A percentile compares a stretch with the other conserved stretches of the same genome.
These are phyloP conservation scores for Mylabris phalerata DNA, from an alignment of 1,140 invertebrate genomes.

Conservation along the genomic window DNA sequence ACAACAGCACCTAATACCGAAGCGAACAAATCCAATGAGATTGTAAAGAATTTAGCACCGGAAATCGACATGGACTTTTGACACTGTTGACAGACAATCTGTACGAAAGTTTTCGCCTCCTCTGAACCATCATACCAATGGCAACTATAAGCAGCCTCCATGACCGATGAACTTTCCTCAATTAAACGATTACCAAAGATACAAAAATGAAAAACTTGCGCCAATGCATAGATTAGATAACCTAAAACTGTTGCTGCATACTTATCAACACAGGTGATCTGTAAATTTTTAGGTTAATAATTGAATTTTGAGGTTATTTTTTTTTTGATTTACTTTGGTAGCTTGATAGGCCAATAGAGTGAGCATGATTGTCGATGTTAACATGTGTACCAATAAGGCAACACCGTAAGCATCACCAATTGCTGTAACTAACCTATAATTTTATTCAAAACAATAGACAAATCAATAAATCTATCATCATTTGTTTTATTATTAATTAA, in stretches of 20 bases:
- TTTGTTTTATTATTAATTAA: background rate
- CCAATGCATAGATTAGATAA: conserved; percentile 69
- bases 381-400: conserved; percentile 73
- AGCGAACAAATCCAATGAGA: conserved; percentile 77
- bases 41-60: conserved; percentile 80
- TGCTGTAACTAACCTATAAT: conserved; percentile 61
- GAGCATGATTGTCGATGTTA: conserved; percentile 72
- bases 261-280: conserved; percentile 66
- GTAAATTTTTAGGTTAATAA: conserved; percentile 4
- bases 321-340: conserved; percentile 56
- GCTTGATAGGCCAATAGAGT: conserved; percentile 78
- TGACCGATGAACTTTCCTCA: conserved; percentile 83
- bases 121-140: conserved; percentile 84
- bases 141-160: conserved; percentile 82
- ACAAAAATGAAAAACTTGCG: conserved; percentile 77
- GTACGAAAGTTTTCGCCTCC: conserved; percentile 80
- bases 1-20: conserved; percentile 81
- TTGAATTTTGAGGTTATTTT: background rate
- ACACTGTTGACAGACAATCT: conserved; percentile 85
- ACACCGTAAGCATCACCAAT: conserved; percentile 75
- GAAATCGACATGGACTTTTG: conserved; percentile 81
- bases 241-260: conserved; percentile 70
- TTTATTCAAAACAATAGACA: background rate
- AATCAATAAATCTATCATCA: no score
- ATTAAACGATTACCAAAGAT: conserved; percentile 78